Conservation (phyloP, 2,113 vertebrate genomes). For the Anolis carolinensis region DNA sequence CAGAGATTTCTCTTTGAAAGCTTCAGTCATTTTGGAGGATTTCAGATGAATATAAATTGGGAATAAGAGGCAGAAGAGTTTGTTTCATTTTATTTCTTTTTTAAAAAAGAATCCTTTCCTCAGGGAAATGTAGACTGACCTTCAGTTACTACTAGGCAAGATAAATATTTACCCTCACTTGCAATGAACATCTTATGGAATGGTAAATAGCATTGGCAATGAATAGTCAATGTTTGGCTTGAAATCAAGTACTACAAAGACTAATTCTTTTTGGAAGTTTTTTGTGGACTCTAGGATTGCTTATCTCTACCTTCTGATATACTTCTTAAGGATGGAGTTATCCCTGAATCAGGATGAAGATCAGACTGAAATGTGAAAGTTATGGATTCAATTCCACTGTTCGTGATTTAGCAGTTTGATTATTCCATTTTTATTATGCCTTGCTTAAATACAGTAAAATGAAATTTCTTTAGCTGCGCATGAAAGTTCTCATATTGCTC, state of each 20-base stretch:
- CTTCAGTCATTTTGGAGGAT: background rate
- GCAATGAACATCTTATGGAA: slow-evolving; percentile 45
- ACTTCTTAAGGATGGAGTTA: background rate
- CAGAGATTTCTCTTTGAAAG: background rate
- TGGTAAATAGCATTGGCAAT: slow-evolving; percentile 58
- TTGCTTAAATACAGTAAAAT: background rate
- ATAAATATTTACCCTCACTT: slow-evolving; percentile 63
- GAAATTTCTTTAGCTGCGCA: background rate
- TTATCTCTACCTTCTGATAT: slow-evolving; percentile 59
- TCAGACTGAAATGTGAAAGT: slow-evolving; percentile 36
- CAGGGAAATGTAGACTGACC: slow-evolving; percentile 51
- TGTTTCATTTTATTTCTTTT: slow-evolving; percentile 22
- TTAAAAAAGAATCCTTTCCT: slow-evolving; percentile 37
- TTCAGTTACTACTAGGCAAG: slow-evolving; percentile 51
- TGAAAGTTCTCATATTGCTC: background rate
- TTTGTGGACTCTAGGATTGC: slow-evolving; percentile 59
- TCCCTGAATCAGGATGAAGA: background rate
- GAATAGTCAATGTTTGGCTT: slow-evolving; percentile 68
- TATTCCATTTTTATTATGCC: slow-evolving; percentile 6
- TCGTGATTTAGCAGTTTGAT: slow-evolving; percentile 36
- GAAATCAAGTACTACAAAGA: slow-evolving; percentile 54
- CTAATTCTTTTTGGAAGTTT: slow-evolving; percentile 58
- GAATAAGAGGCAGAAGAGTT: slow-evolving; percentile 36
- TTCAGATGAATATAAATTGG: slow-evolving; percentile 43
- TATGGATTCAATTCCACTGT: slow-evolving; percentile 40